phyloP scores from a whole-genome alignment of 2,888 invertebrate genomes.

The Ophion costatus region DNA sequence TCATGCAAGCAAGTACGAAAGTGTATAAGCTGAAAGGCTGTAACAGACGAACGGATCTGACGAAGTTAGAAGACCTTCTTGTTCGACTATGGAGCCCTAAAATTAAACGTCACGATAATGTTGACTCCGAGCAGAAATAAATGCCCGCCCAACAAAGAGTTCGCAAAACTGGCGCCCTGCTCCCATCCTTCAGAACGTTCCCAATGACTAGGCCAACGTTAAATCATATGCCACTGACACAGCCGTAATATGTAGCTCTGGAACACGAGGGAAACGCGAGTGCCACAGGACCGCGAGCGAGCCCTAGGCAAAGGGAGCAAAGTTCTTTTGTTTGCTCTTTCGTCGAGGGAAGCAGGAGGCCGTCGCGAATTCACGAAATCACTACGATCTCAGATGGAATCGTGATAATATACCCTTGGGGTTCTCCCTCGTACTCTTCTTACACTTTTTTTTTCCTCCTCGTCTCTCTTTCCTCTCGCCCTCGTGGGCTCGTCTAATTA shows the following conservation, averaged over 20 bases:
- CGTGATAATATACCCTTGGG: slow-evolving; percentile 19
- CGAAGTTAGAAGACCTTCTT: no score
- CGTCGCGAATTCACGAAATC: slow-evolving; percentile 69
- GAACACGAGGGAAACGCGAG: slow-evolving; percentile 3
- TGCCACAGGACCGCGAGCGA: not conserved
- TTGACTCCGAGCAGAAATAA: no score
- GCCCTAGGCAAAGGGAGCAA: not conserved
- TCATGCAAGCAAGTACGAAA: no score
- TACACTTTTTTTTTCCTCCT: not conserved
- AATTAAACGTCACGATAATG: no score
- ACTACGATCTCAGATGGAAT: slow-evolving; percentile 70
- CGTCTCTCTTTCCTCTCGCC: slow-evolving; percentile 16
- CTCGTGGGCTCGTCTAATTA: slow-evolving; percentile 74
- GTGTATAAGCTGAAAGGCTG: no score
- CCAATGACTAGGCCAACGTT: not conserved
- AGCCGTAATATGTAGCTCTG: not conserved
- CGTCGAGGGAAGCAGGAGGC: slow-evolving; percentile 38
- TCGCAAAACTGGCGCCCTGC: slow-evolving; percentile 17
- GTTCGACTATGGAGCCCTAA: no score
- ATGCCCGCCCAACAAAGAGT: no score
- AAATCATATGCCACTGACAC: not conserved
- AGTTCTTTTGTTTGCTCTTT: slow-evolving; percentile 14
- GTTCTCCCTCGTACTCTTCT: not conserved
- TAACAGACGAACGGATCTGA: no score
- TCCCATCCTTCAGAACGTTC: slow-evolving; percentile 3